Evolutionary conservation across 2,888 invertebrate species (phyloP), one percentile per base, ranked within the genome.

Genomic region (Tipula vernalis): DNA sequence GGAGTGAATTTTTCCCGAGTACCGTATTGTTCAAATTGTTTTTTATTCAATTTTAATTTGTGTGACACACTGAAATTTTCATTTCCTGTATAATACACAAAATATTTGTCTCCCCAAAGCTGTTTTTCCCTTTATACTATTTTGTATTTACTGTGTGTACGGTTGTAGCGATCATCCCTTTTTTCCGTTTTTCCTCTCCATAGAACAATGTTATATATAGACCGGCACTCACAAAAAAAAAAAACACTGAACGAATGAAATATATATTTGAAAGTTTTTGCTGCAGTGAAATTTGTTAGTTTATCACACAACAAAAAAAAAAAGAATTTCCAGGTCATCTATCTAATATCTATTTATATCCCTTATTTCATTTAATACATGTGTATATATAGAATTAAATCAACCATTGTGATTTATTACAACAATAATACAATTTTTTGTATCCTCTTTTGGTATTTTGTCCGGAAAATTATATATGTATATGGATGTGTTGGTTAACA

Each of bases 31-130:
- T 71, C 71, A 71, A 71, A 71, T 71, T 71, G 71, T 71, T 71
- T 71, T 71, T 71, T 71, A 71, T 71, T 71, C 71, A 71, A 71
- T 71, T 71, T 71, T 71, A 71, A 71, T 71, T 71, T 71, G 71
- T 71, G 71, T 71, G 71, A 71, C 71, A 71, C 71, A 71, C 71
- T 71, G 71, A 71, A 71, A 71, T 71, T 51, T 51, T 51, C 51
- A 15, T 51, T 71, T 71, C 71, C 71, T 71, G 71, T 71, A 28
- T 8, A 39, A 39, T 39, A 39, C 39, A 39, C 39, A 71, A 71
- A 71, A 71, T 71, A 71, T 12, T 28, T 71, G 71, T 71, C 71
- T 71, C 71, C 71, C 71, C 28, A 71, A 71, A 71, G 12, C 71
- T 71, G 71, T 71, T 71, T 71, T 71, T 28, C 71, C 71, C 28